Conservation (phyloP, 1,140 invertebrate genomes). For the Philaenus spumarius region DNA sequence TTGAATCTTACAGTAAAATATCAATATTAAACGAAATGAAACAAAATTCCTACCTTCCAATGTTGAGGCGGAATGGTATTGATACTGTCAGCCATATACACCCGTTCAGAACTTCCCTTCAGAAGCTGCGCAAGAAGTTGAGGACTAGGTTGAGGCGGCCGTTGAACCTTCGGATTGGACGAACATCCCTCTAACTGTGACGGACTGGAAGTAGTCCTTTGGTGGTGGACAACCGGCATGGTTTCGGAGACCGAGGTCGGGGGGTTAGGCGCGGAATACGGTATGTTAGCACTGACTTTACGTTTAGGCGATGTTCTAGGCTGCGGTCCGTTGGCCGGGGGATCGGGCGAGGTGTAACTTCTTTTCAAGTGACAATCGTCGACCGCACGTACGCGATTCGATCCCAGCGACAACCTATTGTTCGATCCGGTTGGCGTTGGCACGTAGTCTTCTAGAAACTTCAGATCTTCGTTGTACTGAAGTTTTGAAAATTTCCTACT, state of each 20-base stretch:
- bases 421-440: slow-evolving; percentile 20
- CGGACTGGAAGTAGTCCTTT: slow-evolving; percentile 69
- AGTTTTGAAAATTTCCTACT: slow-evolving; percentile 40
- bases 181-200: slow-evolving; percentile 57
- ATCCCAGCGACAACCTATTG: slow-evolving; percentile 25
- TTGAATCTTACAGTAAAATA: no score
- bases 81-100: slow-evolving; percentile 16
- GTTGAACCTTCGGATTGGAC: slow-evolving; percentile 1
- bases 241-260: slow-evolving; percentile 28
- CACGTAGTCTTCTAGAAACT: slow-evolving; percentile 45
- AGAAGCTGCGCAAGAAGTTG: slow-evolving; percentile 65
- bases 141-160: slow-evolving; percentile 50
- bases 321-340: neutral
- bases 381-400: slow-evolving; percentile 35
- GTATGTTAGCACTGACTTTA: slow-evolving; percentile 47
- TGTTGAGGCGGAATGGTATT: slow-evolving; percentile 26
- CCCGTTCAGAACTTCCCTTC: slow-evolving; percentile 64
- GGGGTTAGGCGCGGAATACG: slow-evolving; percentile 32
- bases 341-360: slow-evolving; percentile 25
- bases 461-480: slow-evolving; percentile 47
- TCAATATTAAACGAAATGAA: no score
- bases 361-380: slow-evolving; percentile 43
- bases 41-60: slow-evolving; percentile 37
- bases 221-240: slow-evolving; percentile 49
- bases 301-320: slow-evolving; percentile 37